Conservation (phyloP, 92 coral and sea anemone species). For the Parazoanthus darwini region DNA sequence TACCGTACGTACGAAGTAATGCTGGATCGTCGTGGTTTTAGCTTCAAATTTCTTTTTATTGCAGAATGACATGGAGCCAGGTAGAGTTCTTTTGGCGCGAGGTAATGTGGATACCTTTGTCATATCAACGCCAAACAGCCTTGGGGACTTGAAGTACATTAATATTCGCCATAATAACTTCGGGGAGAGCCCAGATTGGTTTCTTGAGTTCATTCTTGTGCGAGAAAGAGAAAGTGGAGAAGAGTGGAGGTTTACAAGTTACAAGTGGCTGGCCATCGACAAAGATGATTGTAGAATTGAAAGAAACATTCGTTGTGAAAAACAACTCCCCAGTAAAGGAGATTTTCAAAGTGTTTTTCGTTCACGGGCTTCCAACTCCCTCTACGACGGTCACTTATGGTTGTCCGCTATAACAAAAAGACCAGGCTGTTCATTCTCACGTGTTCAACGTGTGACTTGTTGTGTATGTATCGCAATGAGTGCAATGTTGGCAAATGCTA, state of each 20-base stretch:
- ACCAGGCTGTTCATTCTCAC: slow-evolving; percentile 47
- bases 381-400: slow-evolving; percentile 63
- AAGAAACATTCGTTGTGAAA: background rate
- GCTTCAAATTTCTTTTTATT: background rate
- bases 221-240: slow-evolving; percentile 25
- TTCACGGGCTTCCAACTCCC: slow-evolving; percentile 39
- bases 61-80: slow-evolving; percentile 22
- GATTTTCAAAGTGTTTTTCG: slow-evolving; percentile 37
- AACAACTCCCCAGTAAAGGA: background rate
- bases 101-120: too few species aligned
- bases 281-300: slow-evolving; percentile 51
- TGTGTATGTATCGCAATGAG: slow-evolving; percentile 49
- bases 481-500: slow-evolving; percentile 63
- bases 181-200: slow-evolving; percentile 57
- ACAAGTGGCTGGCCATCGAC: slow-evolving; percentile 58
- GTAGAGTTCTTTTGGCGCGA: slow-evolving; percentile 40
- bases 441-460: slow-evolving; percentile 67
- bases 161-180: slow-evolving; percentile 49
- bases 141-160: slow-evolving; percentile 39
- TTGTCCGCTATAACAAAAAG: slow-evolving; percentile 52
- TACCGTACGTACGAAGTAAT: background rate
- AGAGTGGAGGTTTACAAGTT: slow-evolving; percentile 43
- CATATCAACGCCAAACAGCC: background rate
- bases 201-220: slow-evolving; percentile 37
- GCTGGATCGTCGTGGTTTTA: background rate